These are phyloP conservation scores for Linhomoeus sp. DNA, from an alignment of 2,888 invertebrate genomes.

Conservation along the genomic window DNA sequence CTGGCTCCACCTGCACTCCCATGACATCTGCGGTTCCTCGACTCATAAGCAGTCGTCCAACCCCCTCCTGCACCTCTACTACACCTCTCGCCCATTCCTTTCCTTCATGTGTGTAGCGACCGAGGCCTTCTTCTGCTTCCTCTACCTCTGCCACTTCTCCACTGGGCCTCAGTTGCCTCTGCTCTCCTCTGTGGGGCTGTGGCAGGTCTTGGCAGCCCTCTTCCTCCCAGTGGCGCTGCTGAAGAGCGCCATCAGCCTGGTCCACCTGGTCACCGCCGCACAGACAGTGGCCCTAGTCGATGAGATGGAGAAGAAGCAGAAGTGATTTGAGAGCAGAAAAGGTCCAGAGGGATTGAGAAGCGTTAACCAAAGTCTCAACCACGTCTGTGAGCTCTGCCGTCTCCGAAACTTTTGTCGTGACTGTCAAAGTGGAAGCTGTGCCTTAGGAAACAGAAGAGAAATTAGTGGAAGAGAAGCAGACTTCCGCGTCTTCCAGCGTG, in stretches of 20 bases:
- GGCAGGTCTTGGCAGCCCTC: conserved; percentile 30
- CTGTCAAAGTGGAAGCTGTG: too few species aligned
- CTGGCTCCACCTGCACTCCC: conserved; percentile 75
- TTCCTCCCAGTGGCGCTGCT: conserved; percentile 65
- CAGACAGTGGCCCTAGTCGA: conserved; percentile 46
- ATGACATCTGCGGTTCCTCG: conserved; percentile 15
- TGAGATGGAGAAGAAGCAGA: too few species aligned
- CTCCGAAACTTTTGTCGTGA: too few species aligned
- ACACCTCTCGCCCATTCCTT: conserved; percentile 57
- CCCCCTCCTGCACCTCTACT: conserved; percentile 74
- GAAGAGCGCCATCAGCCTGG: conserved; percentile 63
- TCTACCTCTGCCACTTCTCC: conserved; percentile 77
- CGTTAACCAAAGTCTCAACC: too few species aligned
- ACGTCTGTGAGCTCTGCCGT: too few species aligned
- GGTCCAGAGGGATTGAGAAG: too few species aligned
- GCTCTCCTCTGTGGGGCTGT: conserved; percentile 14
- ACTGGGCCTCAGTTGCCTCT: conserved; percentile 57
- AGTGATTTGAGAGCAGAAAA: too few species aligned
- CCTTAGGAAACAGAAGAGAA: too few species aligned
- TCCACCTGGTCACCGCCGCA: conserved; percentile 75
- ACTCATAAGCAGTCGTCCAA: conserved; percentile 38
- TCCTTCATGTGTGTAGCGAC: conserved; percentile 93
- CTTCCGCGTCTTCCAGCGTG: too few species aligned
- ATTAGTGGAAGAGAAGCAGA: too few species aligned
- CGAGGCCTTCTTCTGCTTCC: conserved; percentile 78